These are phyloP conservation scores for Araneus ventricosus DNA, from an alignment of 1,140 invertebrate species.

Conservation along the genomic window DNA sequence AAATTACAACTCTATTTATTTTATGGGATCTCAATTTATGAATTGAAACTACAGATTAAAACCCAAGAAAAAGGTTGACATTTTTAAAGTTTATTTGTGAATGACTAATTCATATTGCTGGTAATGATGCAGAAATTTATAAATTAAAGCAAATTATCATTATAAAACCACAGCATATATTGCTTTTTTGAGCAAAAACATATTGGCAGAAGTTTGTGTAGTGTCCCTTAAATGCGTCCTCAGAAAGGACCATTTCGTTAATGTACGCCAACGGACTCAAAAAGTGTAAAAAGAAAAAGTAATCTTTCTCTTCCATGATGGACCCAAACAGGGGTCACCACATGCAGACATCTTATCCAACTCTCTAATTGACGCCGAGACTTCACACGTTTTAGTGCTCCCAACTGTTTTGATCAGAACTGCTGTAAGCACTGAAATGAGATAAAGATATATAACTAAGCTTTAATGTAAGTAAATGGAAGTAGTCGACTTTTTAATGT, in stretches of 20 bases:
- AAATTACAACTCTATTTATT: too few species aligned
- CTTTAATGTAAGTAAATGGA: constrained; percentile 45
- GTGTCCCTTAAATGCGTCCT: background rate
- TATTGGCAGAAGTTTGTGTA: background rate
- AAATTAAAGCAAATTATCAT: too few species aligned
- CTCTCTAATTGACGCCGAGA: constrained; percentile 49
- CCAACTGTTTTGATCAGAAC: constrained; percentile 15
- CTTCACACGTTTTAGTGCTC: constrained; percentile 43
- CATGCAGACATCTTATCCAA: constrained; percentile 58
- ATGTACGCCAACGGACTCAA: background rate
- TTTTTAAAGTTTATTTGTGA: too few species aligned
- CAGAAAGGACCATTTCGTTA: background rate
- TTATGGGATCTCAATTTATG: too few species aligned
- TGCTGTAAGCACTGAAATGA: background rate
- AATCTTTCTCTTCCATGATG: background rate
- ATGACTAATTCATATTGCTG: too few species aligned
- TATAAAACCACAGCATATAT: too few species aligned
- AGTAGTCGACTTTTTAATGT: background rate
- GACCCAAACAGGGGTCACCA: constrained; percentile 33
- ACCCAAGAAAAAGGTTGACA: too few species aligned
- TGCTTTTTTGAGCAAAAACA: too few species aligned
- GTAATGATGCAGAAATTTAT: too few species aligned
- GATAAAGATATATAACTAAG: constrained; percentile 36
- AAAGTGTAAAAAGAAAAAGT: background rate
- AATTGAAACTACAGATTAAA: too few species aligned